Conservation (phyloP, 2,113 vertebrate species). For the Haemorhous mexicanus region DNA sequence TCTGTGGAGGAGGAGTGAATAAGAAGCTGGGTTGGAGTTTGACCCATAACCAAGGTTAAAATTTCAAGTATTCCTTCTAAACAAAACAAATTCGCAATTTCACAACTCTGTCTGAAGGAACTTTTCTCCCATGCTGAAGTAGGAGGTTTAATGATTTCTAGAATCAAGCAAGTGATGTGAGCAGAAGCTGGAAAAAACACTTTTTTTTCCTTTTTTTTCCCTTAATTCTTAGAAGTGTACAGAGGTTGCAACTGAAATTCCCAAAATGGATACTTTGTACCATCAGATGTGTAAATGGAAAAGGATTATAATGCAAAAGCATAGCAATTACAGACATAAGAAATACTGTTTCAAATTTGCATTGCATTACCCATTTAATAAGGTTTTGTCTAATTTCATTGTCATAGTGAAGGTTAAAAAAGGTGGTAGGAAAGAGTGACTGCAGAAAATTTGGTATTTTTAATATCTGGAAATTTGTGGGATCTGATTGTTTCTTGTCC, state of each 20-base stretch:
- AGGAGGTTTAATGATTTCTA: neutral
- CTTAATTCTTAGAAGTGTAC: neutral
- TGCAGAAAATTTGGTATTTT: neutral
- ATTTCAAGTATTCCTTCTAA: neutral
- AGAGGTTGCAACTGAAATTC: neutral
- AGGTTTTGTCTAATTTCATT: neutral
- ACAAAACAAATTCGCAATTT: neutral
- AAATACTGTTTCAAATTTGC: neutral
- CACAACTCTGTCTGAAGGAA: neutral
- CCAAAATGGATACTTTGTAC: neutral
- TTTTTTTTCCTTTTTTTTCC: neutral
- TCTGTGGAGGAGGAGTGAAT: neutral
- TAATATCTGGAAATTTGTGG: neutral
- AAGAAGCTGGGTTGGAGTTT: neutral
- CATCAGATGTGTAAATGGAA: neutral
- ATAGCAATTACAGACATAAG: neutral
- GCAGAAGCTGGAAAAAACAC: neutral
- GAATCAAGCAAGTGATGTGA: neutral
- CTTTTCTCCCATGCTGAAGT: neutral
- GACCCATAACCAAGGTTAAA: neutral
- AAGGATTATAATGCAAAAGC: neutral
- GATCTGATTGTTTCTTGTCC: neutral
- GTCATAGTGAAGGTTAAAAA: neutral
- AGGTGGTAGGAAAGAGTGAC: neutral
- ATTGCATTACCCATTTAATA: neutral